These are phyloP conservation scores for Philotrypesis tridentata DNA, from an alignment of 1,140 invertebrate genomes.

Conservation along the genomic window DNA sequence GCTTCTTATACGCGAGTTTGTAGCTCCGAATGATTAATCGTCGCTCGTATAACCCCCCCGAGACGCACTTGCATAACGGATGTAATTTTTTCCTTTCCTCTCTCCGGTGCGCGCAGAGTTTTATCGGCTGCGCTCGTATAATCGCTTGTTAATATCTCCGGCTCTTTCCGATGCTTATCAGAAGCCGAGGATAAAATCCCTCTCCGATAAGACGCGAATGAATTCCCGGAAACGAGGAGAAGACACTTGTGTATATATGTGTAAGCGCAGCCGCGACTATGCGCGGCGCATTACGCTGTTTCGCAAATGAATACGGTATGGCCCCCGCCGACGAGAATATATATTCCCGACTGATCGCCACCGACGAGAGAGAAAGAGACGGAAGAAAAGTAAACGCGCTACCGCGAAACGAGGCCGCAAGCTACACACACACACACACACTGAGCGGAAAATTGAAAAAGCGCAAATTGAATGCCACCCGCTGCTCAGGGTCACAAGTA, in stretches of 20 bases:
- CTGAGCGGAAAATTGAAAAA: conserved; percentile 21
- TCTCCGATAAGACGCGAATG: neutral
- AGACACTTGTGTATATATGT: too few relatives aligned
- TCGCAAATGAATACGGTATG: neutral
- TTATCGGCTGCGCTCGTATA: too few relatives aligned
- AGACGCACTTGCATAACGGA: neutral
- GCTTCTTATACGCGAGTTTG: neutral
- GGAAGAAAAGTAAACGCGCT: conserved; percentile 18
- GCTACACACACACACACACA: too few relatives aligned
- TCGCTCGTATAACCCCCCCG: neutral
- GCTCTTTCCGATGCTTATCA: neutral
- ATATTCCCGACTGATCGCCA: neutral
- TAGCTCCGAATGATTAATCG: neutral
- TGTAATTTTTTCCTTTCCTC: too few relatives aligned
- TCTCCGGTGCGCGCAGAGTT: too few relatives aligned
- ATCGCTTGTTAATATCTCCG: too few relatives aligned
- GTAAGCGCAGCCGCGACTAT: too few relatives aligned
- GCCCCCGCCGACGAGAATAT: neutral
- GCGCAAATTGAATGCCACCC: conserved; percentile 26
- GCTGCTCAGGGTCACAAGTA: conserved; percentile 5
- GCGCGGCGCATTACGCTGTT: conserved; percentile 5
- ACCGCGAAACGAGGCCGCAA: conserved; percentile 19
- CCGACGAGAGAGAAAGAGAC: neutral
- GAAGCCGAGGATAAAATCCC: neutral
- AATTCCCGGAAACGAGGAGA: neutral